These are phyloP conservation scores for Neostethus bicornis DNA, from an alignment of 2,797 vertebrate species.

Conservation along the genomic window DNA sequence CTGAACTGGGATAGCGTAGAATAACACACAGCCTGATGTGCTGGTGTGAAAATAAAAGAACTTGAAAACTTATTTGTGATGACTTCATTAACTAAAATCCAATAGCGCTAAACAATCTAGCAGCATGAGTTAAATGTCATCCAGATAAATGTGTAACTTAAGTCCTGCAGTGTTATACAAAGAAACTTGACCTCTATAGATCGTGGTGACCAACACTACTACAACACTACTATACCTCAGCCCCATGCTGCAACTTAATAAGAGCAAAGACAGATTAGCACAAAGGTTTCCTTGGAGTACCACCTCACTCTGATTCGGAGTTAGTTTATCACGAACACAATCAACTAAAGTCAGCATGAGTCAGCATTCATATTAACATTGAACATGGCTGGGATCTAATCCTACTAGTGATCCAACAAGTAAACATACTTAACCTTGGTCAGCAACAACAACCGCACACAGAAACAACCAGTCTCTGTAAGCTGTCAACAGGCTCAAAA, in stretches of 20 bases:
- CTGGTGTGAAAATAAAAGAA: too few species aligned
- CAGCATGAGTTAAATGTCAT: too few species aligned
- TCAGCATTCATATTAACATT: conserved; percentile 14
- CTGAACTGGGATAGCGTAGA: background rate
- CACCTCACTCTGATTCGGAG: conserved; percentile 19
- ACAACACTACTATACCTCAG: background rate
- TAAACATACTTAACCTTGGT: conserved; percentile 28
- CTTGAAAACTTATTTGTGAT: too few species aligned
- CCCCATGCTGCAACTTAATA: conserved; percentile 30
- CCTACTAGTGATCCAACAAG: conserved; percentile 4
- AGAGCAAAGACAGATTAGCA: conserved; percentile 51
- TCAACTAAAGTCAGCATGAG: conserved; percentile 12
- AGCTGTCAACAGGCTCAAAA: conserved; percentile 12
- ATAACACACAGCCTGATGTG: too few species aligned
- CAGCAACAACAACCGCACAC: conserved; percentile 12
- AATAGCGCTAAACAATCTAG: too few species aligned
- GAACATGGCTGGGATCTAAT: conserved; percentile 13
- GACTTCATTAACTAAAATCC: too few species aligned
- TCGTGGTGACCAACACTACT: conserved; percentile 15
- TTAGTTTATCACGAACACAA: conserved; percentile 59
- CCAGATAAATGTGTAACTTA: conserved; percentile 12
- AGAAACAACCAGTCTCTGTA: background rate
- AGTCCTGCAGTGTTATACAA: conserved; percentile 1
- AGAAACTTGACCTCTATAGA: conserved; percentile 40
- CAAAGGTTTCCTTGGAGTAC: conserved; percentile 49